Base-by-base conservation (phyloP, 2,888 invertebrate species). In the Artemia sp. region DNA sequence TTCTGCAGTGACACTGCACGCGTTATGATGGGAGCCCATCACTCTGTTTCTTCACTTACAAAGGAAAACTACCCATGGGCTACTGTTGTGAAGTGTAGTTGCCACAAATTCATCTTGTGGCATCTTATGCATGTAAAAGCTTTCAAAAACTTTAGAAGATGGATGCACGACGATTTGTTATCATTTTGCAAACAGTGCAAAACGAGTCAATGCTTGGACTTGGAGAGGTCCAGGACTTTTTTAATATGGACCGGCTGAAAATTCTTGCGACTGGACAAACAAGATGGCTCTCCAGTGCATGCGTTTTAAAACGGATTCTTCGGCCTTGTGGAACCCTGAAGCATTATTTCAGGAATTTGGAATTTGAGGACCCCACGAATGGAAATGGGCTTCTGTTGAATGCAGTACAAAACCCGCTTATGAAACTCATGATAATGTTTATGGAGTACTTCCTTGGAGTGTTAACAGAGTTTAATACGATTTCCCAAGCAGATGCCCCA, bases 371-470 rank as follows among this genome's bases (percentile, higher is more conserved):
- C 68, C 68, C 68, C 12, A 68, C 68, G 12, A 11, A 50, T 12
- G 51, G 50, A 51, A 38, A 68, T 14, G 68, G 51, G 12, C 51
- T 68, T 11, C 9, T 68, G 51, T 38, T 51, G 50, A 51, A 38
- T 14, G 51, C 68, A 11, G 14, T 68, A 6, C 68, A 51, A 51
- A 68, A 68, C 51, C 68, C 8, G 50, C 51, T 68, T 38, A 68
- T 68, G 68, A 68, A 68, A 51, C 50, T 68, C 50, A 68, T 68
- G 68, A 38, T 68, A 14, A 51, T 68, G 50, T 68, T 68, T 51
- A 51, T 51, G 12, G 8, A 51, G 50, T 68, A 68, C 68, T 38
- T 12, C 24, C 14, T 51, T 12, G 51, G 68, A 11, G 14, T 68
- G 14, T 12, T 68, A 12, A 68, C 38, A 12, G 68, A 68, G 12